These are phyloP conservation scores for Nettapus auritus DNA, from an alignment of 2,113 vertebrate genomes.

Conservation along the genomic window DNA sequence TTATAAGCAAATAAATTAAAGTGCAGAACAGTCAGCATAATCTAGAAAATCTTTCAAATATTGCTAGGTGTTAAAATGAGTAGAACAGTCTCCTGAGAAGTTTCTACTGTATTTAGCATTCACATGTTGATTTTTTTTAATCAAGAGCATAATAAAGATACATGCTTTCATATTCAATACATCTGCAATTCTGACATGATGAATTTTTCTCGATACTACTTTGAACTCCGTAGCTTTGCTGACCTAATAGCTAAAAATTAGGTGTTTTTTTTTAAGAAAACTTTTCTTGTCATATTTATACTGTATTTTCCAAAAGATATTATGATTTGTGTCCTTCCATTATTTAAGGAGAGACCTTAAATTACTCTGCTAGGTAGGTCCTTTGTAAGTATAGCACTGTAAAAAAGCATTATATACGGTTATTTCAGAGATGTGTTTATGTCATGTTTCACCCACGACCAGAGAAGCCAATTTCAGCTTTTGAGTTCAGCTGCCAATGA, in stretches of 20 bases:
- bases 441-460: background rate
- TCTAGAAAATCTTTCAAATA: background rate
- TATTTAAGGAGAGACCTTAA: background rate
- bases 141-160: background rate
- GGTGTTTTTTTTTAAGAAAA: background rate
- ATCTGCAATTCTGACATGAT: background rate
- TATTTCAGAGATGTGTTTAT: background rate
- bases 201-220: background rate
- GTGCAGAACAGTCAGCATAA: background rate
- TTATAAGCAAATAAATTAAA: background rate
- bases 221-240: background rate
- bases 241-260: background rate
- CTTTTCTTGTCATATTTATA: background rate
- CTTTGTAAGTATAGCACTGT: background rate
- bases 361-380: background rate
- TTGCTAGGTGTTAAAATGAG: background rate
- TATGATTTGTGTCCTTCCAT: background rate
- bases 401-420: background rate
- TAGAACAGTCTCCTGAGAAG: background rate
- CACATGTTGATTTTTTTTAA: background rate
- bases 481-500: background rate
- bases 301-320: background rate
- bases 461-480: background rate
- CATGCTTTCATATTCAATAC: background rate
- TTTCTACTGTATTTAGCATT: background rate